These are phyloP conservation scores for Bellardia pandia DNA, from an alignment of 2,888 invertebrate genomes.

Conservation along the genomic window DNA sequence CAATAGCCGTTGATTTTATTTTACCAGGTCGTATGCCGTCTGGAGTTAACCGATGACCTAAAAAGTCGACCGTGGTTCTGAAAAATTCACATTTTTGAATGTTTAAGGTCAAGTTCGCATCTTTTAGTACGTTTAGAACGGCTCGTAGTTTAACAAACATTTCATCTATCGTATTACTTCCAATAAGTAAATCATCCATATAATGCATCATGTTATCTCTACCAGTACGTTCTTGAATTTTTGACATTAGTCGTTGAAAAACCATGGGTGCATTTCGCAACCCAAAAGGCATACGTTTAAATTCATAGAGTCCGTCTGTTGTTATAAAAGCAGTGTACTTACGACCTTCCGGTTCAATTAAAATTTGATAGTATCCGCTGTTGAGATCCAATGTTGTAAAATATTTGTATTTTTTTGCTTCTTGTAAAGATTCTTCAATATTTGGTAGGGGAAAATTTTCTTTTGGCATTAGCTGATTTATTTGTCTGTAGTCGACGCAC, in stretches of 20 bases:
- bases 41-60: slow-evolving; percentile 62
- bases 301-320: slow-evolving; percentile 54
- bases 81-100: slow-evolving; percentile 66
- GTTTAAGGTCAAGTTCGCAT: slow-evolving; percentile 8
- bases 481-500: slow-evolving; percentile 61
- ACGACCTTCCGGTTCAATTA: slow-evolving; percentile 26
- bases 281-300: slow-evolving; percentile 66
- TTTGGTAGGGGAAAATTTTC: slow-evolving; percentile 67
- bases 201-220: not conserved
- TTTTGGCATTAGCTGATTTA: slow-evolving; percentile 57
- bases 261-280: not conserved
- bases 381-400: slow-evolving; percentile 62
- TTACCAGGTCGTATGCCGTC: slow-evolving; percentile 66
- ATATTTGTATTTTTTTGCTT: slow-evolving; percentile 38
- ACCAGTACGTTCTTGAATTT: not conserved
- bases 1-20: slow-evolving; percentile 55
- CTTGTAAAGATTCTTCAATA: slow-evolving; percentile 63
- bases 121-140: not conserved
- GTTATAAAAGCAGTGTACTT: slow-evolving; percentile 23
- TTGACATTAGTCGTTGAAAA: not conserved
- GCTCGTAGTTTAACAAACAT: not conserved
- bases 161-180: not conserved
- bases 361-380: slow-evolving; percentile 67
- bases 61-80: slow-evolving; percentile 52
- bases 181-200: not conserved